Base-by-base conservation (phyloP, 2,888 invertebrate genomes). In the Drosophila paucipuncta region DNA sequence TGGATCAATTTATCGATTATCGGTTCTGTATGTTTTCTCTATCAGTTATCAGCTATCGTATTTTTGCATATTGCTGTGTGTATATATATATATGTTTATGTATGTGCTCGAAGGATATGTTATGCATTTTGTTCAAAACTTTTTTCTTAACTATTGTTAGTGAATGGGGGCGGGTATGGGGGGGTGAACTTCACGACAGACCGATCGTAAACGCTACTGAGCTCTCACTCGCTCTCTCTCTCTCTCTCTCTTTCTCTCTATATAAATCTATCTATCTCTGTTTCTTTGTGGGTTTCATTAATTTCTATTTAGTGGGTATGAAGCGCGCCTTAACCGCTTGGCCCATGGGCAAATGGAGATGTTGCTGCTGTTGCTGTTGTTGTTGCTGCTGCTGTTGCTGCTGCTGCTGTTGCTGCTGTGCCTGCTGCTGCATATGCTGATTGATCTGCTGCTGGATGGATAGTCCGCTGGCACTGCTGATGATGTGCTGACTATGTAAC, bases 301-400 rank as follows among this genome's bases (percentile, higher is more conserved):
- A 69, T 39, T 68, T 67, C 78, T 91, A 92, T 85, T 92, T 92
- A 71, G 90, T 92, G 82, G 92, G 92, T 90, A 93, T 92, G 68
- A 92, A 93, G 76, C 93, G 93, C 80, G 92, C 91, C 84, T 93
- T 93, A 68, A 92, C 91, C 80, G 92, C 89, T 79, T 91, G 91
- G 22, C 90, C 92, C 74, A 87, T 82, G 35, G 91, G 84, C 73
- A 90, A 68, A 78, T 88, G 91, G 30, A 87, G 81, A 68, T 91
- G 90, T 61, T 90, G 92, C 52, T 91, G 91, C 58, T 83, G 78
- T 58, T 83, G 78, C 25, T 87, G 91, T 22, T 85, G 91, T 50
- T 85, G 89, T 18, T 87, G 85, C 9, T 91, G 92, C 11, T 89
- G 90, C 31, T 83, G 84, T n/a, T 79, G 68, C 31, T 82, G 88